Conservation (phyloP, 2,113 vertebrate genomes). For the Jacana jacana region DNA sequence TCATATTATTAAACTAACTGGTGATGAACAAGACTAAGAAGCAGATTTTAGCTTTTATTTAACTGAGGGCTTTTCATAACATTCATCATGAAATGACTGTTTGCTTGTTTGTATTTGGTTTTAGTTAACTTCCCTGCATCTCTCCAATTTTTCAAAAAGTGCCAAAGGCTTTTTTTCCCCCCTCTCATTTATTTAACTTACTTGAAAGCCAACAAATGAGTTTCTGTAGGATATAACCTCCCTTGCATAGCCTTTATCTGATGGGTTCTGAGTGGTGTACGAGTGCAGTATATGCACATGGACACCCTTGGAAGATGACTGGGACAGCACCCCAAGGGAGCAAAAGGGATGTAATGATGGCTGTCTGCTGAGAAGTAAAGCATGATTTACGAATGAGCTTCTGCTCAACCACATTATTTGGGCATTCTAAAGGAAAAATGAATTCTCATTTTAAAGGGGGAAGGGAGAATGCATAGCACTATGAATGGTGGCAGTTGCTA, state of each 20-base stretch:
- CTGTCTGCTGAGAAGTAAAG: background rate
- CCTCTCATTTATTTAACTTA: background rate
- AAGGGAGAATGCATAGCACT: background rate
- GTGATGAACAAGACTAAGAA: background rate
- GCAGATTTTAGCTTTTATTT: slow-evolving; percentile 18
- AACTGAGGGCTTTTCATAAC: background rate
- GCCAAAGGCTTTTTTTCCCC: slow-evolving; percentile 2
- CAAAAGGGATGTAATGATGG: background rate
- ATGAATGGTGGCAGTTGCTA: background rate
- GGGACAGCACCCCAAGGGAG: background rate
- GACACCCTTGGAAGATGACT: background rate
- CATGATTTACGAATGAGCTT: background rate
- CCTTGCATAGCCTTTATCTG: background rate
- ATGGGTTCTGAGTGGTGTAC: background rate
- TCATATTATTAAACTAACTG: slow-evolving; percentile 14
- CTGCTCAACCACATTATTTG: background rate
- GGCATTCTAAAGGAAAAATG: background rate
- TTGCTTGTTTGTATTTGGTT: slow-evolving; percentile 54
- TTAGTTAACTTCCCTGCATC: slow-evolving; percentile 29
- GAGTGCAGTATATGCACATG: background rate
- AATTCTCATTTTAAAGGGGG: background rate
- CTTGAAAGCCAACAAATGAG: background rate
- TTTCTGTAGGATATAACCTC: background rate
- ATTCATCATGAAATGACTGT: background rate
- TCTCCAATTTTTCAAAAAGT: background rate